A percentile compares a stretch with the other conserved stretches of the same genome.
phyloP scores from a whole-genome alignment of 2,888 invertebrate species.

The Gastracanthus pulcherrimus region DNA sequence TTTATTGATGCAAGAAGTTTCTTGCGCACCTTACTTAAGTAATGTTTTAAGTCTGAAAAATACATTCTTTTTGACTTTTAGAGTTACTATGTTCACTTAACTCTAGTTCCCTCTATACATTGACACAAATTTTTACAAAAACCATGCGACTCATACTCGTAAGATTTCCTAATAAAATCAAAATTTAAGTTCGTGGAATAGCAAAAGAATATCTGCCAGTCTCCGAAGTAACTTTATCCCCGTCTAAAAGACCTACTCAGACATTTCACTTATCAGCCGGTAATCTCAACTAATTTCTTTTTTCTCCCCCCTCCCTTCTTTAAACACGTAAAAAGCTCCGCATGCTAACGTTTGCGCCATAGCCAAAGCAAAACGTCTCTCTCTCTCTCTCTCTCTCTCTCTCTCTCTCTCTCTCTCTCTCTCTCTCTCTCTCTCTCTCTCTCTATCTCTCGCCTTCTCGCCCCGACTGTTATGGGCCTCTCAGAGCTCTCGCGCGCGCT shows the following conservation, averaged over 20 bases:
- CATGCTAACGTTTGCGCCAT: neutral
- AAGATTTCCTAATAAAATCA: neutral
- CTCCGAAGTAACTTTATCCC: no score
- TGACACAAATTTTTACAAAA: neutral
- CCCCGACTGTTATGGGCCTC: neutral
- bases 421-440: neutral
- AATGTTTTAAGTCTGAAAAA: no score
- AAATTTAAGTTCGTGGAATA: neutral
- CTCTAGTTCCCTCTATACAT: neutral
- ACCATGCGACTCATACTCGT: neutral
- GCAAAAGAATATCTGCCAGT: neutral
- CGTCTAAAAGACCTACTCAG: neutral
- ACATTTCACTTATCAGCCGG: slow-evolving; percentile 27
- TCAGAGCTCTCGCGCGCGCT: neutral
- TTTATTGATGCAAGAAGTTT: no score
- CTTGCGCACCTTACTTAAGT: no score
- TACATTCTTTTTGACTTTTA: no score
- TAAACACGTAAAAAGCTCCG: neutral
- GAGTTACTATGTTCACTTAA: no score
- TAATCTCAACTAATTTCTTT: slow-evolving; percentile 31
- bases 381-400: neutral
- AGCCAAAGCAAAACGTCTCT: slow-evolving; percentile 14
- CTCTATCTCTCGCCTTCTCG: neutral
- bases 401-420: neutral
- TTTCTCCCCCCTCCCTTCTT: neutral